Conservation (phyloP, 2,888 invertebrate genomes). For the Noctuana brunneofusca region DNA sequence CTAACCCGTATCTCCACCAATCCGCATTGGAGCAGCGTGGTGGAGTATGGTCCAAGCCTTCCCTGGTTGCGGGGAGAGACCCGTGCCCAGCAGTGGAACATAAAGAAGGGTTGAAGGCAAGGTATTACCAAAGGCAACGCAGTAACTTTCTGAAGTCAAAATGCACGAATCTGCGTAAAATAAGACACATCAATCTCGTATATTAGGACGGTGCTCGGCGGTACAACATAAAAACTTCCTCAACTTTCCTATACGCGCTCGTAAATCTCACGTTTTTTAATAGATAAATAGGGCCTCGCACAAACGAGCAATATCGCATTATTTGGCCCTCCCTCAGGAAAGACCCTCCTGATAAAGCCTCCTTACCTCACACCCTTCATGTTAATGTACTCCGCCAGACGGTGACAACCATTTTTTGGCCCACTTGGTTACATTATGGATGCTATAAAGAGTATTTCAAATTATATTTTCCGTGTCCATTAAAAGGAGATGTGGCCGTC, state of each 20-base stretch:
- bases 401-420: conserved; percentile 83
- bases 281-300: conserved; percentile 82
- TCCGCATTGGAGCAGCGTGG: no score
- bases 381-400: conserved; percentile 81
- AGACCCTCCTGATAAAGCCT: conserved; percentile 81
- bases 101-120: no score
- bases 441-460: conserved; percentile 81
- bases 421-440: conserved; percentile 81
- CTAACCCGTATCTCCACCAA: no score
- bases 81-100: no score
- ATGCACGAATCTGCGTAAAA: conserved; percentile 52
- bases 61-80: no score
- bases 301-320: conserved; percentile 83
- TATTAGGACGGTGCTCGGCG: conserved; percentile 69
- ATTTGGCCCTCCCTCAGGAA: conserved; percentile 82
- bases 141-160: conserved; percentile 39
- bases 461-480: conserved; percentile 80
- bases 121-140: no score
- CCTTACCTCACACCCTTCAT: conserved; percentile 80
- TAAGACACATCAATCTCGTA: conserved; percentile 75
- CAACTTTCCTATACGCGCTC: conserved; percentile 74
- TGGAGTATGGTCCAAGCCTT: no score
- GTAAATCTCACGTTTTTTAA: conserved; percentile 81
- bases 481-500: conserved; percentile 73
- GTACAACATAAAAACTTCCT: conserved; percentile 79